Evolutionary conservation across 2,888 invertebrate species (phyloP).

Genomic region (Drosophila buzzatii): DNA sequence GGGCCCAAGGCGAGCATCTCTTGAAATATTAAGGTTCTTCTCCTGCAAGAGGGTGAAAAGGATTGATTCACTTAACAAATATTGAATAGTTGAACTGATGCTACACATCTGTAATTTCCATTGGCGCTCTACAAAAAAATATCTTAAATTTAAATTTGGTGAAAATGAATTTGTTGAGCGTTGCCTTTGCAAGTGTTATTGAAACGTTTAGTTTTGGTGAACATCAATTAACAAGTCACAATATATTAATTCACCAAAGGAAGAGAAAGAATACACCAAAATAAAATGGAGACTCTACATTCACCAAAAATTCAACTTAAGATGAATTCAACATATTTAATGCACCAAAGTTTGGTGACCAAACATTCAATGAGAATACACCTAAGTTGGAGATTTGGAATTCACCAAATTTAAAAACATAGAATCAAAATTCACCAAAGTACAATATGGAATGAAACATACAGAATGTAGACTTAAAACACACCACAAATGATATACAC

Average conservation of each 20-base stretch:
- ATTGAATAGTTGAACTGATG: neutral
- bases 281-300: neutral
- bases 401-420: neutral
- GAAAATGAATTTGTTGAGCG: neutral
- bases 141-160: neutral
- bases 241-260: neutral
- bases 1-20: slow-evolving; percentile 87
- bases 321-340: neutral
- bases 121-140: too few relatives aligned
- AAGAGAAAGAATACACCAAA: too few relatives aligned
- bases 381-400: neutral
- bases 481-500: neutral
- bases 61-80: neutral
- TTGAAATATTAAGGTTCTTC: slow-evolving; percentile 86
- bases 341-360: too few relatives aligned
- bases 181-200: neutral
- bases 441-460: neutral
- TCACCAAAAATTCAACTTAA: neutral
- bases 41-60: slow-evolving; percentile 80
- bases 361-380: neutral
- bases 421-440: neutral
- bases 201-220: neutral
- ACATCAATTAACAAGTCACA: neutral
- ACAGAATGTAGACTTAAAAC: too few relatives aligned
- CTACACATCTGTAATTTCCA: too few relatives aligned